phyloP scores from a whole-genome alignment of 1,140 invertebrate genomes.

The Nymphalis io region DNA sequence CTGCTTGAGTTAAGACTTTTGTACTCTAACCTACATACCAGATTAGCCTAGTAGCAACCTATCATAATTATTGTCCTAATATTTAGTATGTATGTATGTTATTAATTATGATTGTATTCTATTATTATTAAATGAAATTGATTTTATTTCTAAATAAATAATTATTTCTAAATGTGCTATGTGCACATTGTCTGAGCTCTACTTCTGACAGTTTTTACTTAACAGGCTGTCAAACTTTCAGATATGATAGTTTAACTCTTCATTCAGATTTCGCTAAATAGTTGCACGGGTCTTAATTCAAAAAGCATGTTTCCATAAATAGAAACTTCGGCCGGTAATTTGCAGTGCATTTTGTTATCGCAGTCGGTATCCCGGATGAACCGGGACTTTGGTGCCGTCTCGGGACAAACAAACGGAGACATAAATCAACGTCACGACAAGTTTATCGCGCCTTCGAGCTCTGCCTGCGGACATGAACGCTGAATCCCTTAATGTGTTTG shows the following conservation, averaged over 20 bases:
- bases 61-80: no score
- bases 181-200: no score
- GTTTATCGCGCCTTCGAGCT: constrained; percentile 65
- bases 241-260: not conserved
- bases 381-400: constrained; percentile 52
- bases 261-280: not conserved
- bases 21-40: no score
- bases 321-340: constrained; percentile 60
- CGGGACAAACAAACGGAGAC: constrained; percentile 67
- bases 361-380: constrained; percentile 53
- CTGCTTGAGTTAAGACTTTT: no score
- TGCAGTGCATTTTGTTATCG: constrained; percentile 70
- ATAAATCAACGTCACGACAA: constrained; percentile 71
- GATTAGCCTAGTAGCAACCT: no score
- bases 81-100: no score
- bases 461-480: constrained; percentile 55
- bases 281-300: not conserved
- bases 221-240: no score
- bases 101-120: no score
- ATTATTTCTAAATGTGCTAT: no score
- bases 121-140: no score
- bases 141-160: no score
- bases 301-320: constrained; percentile 43
- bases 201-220: no score
- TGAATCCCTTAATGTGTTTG: constrained; percentile 64